Percentiles rank a stretch among this genome's conserved stretches.
These are phyloP conservation scores for Pterobdella sp. DNA, from an alignment of 2,888 invertebrate species.

Conservation along the genomic window DNA sequence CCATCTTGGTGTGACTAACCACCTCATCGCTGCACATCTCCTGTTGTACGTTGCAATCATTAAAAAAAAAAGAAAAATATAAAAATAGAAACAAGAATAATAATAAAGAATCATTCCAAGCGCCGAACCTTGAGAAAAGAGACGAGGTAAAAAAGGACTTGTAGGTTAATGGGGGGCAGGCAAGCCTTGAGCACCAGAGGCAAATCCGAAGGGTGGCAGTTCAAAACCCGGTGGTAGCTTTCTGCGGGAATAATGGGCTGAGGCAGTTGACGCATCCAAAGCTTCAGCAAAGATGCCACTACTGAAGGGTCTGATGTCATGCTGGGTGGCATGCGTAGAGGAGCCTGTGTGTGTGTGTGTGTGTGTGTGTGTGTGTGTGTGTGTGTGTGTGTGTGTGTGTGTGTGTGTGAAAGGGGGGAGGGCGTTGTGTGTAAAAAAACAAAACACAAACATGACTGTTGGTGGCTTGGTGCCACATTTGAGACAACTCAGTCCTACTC, in stretches of 20 bases:
- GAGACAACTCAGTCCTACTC: constrained; percentile 15
- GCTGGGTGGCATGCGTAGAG: background rate
- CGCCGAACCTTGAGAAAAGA: constrained; percentile 16
- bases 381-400: background rate
- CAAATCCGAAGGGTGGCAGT: background rate
- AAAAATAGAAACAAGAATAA: background rate
- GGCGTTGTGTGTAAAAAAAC: too few relatives aligned
- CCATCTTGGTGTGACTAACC: constrained; percentile 26
- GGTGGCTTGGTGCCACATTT: constrained; percentile 8
- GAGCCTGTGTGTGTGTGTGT: background rate
- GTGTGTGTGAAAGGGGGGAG: background rate
- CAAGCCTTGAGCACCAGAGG: background rate
- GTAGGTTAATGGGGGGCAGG: constrained; percentile 3
- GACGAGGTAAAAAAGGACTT: constrained; percentile 19
- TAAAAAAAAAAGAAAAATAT: background rate
- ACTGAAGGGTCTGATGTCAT: constrained; percentile 20
- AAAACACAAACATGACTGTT: background rate
- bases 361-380: background rate
- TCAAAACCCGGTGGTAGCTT: background rate
- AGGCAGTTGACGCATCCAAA: constrained; percentile 24
- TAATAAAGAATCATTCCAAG: background rate
- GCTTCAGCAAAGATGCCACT: constrained; percentile 21
- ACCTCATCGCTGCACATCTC: background rate
- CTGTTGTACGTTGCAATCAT: background rate
- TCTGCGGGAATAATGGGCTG: constrained; percentile 19